Evolutionary conservation across 1,140 invertebrate genomes (phyloP), one percentile per base, ranked within the genome.

Genomic region (Physella acuta): DNA sequence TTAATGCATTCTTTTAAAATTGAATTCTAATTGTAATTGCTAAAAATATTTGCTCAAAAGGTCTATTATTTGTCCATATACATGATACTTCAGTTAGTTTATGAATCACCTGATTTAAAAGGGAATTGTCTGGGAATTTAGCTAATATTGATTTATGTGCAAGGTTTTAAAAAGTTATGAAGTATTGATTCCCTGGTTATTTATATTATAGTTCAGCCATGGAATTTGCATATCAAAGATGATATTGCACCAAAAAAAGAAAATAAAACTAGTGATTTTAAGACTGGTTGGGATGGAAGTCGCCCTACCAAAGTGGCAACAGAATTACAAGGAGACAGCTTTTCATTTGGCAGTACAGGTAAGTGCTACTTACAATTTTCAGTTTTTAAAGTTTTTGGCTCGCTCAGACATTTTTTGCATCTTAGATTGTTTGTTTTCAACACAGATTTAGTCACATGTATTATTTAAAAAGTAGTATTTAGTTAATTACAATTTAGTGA

Each of bases 191-290:
- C 39, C 20, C 39, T 44, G 20, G 39, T 44, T 44, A 44, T 37
- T 49, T n/a, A n/a, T n/a, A n/a, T n/a, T n/a, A n/a, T n/a, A n/a
- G 56, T 68, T 17, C 66, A 68, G 39, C 24, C 66, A 20, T 68
- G 66, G 66, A 68, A 68, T 28, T 56, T 59, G 26, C 56, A 68
- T 33, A n/a, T 68, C 26, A 68, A 68, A 51, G 66, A 68, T 51
- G 66, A 68, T 52, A n/a, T 68, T n/a, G 55, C 66, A 1, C 55
- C 56, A n/a, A 68, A 26, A 36, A 59, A 51, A 60, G 37, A 68
- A n/a, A 16, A 8, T 14, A n/a, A 20, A 1, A 2, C 20, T 39
- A 28, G 24, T 24, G 60, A 68, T n/a, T 24, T 49, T 14, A 59
- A 59, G 39, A n/a, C 36, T 26, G 24, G 24, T 30, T 68, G 66